Conservation (phyloP, 1,140 invertebrate species). For the Monomorium pharaonis region DNA sequence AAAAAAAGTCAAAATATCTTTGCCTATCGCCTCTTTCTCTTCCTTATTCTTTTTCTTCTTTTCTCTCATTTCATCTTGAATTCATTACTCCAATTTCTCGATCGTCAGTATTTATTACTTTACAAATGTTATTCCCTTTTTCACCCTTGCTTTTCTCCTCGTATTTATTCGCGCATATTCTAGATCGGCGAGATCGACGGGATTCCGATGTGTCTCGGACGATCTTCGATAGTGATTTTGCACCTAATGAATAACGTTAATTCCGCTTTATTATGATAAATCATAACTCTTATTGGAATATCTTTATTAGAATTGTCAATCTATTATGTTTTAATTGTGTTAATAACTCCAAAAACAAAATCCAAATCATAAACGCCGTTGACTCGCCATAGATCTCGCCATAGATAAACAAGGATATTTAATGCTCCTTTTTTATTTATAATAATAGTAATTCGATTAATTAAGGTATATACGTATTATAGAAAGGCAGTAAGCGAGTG, state of each 20-base stretch:
- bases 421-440: conserved; percentile 15
- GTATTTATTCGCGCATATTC: conserved; percentile 63
- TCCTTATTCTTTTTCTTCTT: neutral
- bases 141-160: neutral
- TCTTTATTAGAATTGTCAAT: neutral
- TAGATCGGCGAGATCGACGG: conserved; percentile 20
- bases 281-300: neutral
- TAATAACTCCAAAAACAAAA: neutral
- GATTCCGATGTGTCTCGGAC: neutral
- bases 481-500: neutral
- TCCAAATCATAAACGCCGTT: neutral
- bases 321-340: neutral
- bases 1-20: neutral
- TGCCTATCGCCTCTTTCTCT: neutral
- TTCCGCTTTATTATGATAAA: neutral
- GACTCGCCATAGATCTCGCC: conserved; percentile 27
- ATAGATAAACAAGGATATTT: neutral
- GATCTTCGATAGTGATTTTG: neutral
- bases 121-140: neutral
- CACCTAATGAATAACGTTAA: neutral
- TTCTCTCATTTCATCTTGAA: neutral
- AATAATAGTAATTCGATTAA: neutral
- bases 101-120: conserved; percentile 36
- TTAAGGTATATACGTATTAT: no score
- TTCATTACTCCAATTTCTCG: neutral